Base-by-base conservation (phyloP, 2,888 invertebrate species). In the Laothoe populi region DNA sequence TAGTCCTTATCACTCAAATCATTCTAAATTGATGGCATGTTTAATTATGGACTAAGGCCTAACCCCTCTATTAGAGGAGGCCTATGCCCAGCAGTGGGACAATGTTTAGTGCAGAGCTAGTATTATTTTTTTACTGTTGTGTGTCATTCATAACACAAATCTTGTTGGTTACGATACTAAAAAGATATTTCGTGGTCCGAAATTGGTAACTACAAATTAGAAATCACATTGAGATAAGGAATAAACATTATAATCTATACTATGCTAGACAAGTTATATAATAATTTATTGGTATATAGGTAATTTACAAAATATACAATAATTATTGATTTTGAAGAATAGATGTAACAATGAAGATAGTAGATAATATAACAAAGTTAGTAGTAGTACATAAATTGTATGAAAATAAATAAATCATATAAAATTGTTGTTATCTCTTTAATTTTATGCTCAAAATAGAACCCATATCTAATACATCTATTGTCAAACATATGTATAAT, bases 291-390 rank as follows among this genome's bases (percentile, higher is more conserved):
- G 5, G 24, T 49, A 44, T 2, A 40, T 49, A 60, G 60, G 49
- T 60, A 60, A 60, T 60, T 60, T 60, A 60, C 57, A 60, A 38
- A 57, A 59, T 46, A 46, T 44, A 40, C 31, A 42, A 21, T 16
- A 11, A 35, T 10, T 35, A 19, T 35, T 45, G 21, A 45, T 35
- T 38, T 35, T 48, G 23, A 35, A 38, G n/a, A 59, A 46, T 26
- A 44, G 44, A 59, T 60, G 21, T 45, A 35, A 16, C n/a, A 21
- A 16, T 7, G 11, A 38, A 21, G 31, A 31, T 31, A 31, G 8
- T 31, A 8, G 8, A 60, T 57, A 38, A 4, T 38, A 26, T 49
- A 40, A 40, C 23, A 60, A 49, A 60, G 60, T 49, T 60, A 24
- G 48, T 60, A 23, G 48, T 24, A 42, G 49, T 60, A 60, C 48